phyloP scores from a whole-genome alignment of 2,797 vertebrate species.

The Petrocephalus sullivani region DNA sequence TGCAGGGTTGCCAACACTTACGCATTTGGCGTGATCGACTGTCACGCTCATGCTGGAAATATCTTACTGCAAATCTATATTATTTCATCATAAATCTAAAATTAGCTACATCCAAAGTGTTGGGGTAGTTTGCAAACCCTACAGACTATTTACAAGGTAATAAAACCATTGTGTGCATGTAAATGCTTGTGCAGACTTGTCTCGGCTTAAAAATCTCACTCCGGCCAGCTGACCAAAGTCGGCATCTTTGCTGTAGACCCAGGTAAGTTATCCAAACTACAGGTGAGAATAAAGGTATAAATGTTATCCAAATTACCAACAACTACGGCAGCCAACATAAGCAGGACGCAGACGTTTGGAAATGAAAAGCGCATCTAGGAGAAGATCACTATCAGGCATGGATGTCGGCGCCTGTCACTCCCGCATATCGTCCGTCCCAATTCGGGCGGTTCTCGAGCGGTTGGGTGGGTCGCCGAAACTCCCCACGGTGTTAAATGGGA shows the following conservation, averaged over 20 bases:
- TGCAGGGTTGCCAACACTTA: not conserved
- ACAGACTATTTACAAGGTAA: not conserved
- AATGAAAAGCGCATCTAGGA: not conserved
- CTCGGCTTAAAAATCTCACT: not conserved
- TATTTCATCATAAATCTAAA: not conserved
- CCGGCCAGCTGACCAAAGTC: not conserved
- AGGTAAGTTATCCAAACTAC: not conserved
- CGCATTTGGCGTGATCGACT: not conserved
- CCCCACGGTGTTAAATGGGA: not conserved
- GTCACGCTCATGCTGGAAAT: not conserved
- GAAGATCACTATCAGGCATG: not conserved
- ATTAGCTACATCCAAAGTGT: not conserved
- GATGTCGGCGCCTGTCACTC: not conserved
- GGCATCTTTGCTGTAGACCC: not conserved
- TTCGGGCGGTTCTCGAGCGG: not conserved
- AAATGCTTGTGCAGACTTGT: not conserved
- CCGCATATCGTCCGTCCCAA: slow-evolving; percentile 15
- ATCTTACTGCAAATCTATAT: not conserved
- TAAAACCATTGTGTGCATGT: not conserved
- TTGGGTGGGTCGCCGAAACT: slow-evolving; percentile 19
- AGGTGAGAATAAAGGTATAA: not conserved
- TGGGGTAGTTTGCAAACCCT: not conserved
- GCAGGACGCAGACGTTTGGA: slow-evolving; percentile 10
- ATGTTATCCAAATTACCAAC: not conserved
- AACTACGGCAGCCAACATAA: not conserved